Evolutionary conservation across 1,140 invertebrate species (phyloP).

Genomic region (Portunus trituberculatus): DNA sequence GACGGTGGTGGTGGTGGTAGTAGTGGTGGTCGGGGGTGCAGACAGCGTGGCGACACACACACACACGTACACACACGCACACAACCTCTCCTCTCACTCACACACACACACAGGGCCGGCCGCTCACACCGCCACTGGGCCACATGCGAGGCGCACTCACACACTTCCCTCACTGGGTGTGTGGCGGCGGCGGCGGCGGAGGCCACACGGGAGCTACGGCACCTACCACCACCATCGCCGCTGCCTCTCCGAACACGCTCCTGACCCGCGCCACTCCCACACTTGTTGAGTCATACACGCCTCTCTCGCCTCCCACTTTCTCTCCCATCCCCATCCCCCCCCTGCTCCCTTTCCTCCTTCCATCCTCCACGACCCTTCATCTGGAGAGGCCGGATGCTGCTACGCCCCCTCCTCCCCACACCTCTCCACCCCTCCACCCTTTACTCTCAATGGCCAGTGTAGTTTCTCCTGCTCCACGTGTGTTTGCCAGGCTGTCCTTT

Average conservation of each 20-base stretch:
- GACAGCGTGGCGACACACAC: conserved; percentile 66
- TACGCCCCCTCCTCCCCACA: neutral
- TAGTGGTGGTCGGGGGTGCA: conserved; percentile 56
- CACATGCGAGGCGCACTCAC: conserved; percentile 54
- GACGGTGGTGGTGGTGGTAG: conserved; percentile 55
- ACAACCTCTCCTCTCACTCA: conserved; percentile 25
- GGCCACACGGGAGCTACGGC: neutral
- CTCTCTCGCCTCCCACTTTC: neutral
- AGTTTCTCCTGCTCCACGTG: neutral
- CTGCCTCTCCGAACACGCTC: conserved; percentile 25
- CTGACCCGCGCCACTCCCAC: conserved; percentile 51
- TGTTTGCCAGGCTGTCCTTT: neutral
- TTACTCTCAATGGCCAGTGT: too few species aligned
- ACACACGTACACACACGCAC: conserved; percentile 53
- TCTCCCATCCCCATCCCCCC: neutral
- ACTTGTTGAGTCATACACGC: conserved; percentile 66
- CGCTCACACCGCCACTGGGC: conserved; percentile 15
- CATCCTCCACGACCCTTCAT: neutral
- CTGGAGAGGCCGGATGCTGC: neutral
- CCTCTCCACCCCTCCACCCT: neutral
- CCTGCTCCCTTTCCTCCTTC: neutral
- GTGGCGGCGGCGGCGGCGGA: conserved; percentile 34
- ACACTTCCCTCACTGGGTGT: conserved; percentile 46
- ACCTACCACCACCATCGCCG: conserved; percentile 43
- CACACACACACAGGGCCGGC: conserved; percentile 16